Conservation (phyloP, 2,797 vertebrate genomes). For the Lates japonicus region DNA sequence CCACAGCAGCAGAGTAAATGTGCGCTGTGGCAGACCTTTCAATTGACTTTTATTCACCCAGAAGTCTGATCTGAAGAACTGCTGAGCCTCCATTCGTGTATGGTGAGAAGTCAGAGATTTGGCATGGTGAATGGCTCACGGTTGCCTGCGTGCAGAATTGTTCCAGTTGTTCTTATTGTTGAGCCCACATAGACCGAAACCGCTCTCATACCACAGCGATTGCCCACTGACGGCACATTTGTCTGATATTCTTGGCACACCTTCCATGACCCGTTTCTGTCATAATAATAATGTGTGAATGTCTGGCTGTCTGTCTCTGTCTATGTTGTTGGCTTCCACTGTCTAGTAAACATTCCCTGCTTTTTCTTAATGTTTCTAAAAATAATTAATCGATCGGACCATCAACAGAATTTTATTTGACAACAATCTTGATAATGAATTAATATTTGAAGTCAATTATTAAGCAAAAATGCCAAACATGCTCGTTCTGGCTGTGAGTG, state of each 20-base stretch:
- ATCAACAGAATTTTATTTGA: neutral
- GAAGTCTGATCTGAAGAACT: slow-evolving; percentile 38
- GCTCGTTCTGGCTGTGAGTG: neutral
- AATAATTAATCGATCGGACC: neutral
- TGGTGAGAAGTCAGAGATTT: slow-evolving; percentile 16
- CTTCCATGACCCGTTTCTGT: slow-evolving; percentile 68
- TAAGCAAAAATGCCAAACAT: neutral
- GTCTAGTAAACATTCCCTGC: slow-evolving; percentile 2
- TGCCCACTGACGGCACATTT: slow-evolving; percentile 50
- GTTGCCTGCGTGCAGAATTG: neutral
- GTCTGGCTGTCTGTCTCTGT: slow-evolving; percentile 21
- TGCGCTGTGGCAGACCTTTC: slow-evolving; percentile 40
- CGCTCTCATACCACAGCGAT: slow-evolving; percentile 18
- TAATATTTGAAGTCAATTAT: neutral
- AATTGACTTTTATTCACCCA: slow-evolving; percentile 50
- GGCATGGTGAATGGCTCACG: slow-evolving; percentile 20
- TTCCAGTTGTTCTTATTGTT: slow-evolving; percentile 17
- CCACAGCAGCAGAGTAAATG: slow-evolving; percentile 48
- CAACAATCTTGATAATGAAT: neutral
- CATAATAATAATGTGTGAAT: slow-evolving; percentile 62
- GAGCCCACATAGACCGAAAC: slow-evolving; percentile 14
- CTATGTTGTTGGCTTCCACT: slow-evolving; percentile 3
- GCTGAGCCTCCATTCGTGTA: slow-evolving; percentile 6
- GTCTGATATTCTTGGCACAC: slow-evolving; percentile 68
- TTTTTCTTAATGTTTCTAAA: neutral